Base-by-base conservation (phyloP, 2,797 vertebrate genomes). In the Amniataba percoides region DNA sequence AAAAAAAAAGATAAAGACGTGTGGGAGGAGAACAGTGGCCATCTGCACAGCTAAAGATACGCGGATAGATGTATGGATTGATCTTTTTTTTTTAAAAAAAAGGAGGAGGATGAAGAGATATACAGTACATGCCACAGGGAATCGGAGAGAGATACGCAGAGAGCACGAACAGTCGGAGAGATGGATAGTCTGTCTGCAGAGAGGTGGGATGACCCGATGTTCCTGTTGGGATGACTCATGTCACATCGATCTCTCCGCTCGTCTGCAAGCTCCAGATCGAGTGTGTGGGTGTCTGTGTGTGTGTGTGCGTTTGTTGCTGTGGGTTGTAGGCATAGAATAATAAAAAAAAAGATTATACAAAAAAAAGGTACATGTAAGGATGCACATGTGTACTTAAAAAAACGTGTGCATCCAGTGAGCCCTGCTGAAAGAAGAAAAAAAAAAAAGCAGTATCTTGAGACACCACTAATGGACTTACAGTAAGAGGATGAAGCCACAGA, bases 391-490 rank as follows among this genome's bases (percentile, higher is more conserved):
- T 15, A 13, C 42, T 31, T 2, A 8, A 31, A 8, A 31, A 31
- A 14, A 13, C 10, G 40, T 65, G 53, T 58, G 1, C 31, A 21
- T 64, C n/a, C 27, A 4, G 9, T 65, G 61, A 78, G 39, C 40
- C 3, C 52, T 21, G 66, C 43, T 60, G 79, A 45, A 78, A n/a
- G n/a, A n/a, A n/a, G n/a, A n/a, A n/a, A n/a, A n/a, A n/a, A n/a
- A n/a, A 40, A 78, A 74, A 65, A 57, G 56, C 31, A 3, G 27
- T 39, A 78, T 53, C 62, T 74, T 19, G 7, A 62, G 74, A 72
- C 77, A 58, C 42, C 58, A 49, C 51, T 87, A 90, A 89, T 86
- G 70, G 61, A 84, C 27, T 91, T 88, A 81, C 19, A 69, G 71
- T 23, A 3, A 5, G 25, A 62, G 80, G 84, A 88, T 85, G 57